Evolutionary conservation across 1,140 invertebrate species (phyloP), one percentile per base, ranked within the genome.

Genomic region (Drosophila tristis): DNA sequence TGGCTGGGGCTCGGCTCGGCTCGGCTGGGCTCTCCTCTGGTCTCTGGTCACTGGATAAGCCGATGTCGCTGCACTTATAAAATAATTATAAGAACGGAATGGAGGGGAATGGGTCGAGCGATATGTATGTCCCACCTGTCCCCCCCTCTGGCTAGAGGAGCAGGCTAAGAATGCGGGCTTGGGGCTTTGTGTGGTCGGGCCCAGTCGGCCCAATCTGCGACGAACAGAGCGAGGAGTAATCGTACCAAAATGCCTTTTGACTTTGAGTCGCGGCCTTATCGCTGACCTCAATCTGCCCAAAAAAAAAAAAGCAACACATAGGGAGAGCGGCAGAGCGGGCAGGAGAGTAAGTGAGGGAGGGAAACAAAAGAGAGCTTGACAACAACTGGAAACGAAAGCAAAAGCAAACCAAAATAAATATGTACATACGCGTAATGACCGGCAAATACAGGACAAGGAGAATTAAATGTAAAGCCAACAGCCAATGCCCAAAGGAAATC

Each of bases 21-120:
- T 20, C 20, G 1, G n/a, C n/a, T n/a, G n/a, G 20, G 74, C 66
- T 63, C 81, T 73, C 31, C 84, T 58, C 57, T 60, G 60, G 59
- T 68, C 31, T 39, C 35, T 39, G 31, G 8, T 35, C 31, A 4
- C 35, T 62, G 82, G 84, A 89, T 89, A 87, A 82, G 78, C 61
- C 61, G 57, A 65, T 80, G 71, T 82, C 74, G 72, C 55, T 87
- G 85, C 84, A 90, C 84, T 89, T 89, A 89, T 89, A 89, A 90
- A 89, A 89, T 89, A 89, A 89, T 89, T 89, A 89, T 78, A 86
- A 67, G 75, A 56, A 50, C 56, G 50, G 49, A 35, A 43, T 23
- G 48, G 59, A 7, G 51, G 43, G 7, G 23, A 15, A n/a, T 35
- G 51, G 9, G 51, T 15, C 39, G 42, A 8, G 5, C 20, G 20